phyloP scores from a whole-genome alignment of 92 coral and sea anemone species.

The Pocillopora meandrina region DNA sequence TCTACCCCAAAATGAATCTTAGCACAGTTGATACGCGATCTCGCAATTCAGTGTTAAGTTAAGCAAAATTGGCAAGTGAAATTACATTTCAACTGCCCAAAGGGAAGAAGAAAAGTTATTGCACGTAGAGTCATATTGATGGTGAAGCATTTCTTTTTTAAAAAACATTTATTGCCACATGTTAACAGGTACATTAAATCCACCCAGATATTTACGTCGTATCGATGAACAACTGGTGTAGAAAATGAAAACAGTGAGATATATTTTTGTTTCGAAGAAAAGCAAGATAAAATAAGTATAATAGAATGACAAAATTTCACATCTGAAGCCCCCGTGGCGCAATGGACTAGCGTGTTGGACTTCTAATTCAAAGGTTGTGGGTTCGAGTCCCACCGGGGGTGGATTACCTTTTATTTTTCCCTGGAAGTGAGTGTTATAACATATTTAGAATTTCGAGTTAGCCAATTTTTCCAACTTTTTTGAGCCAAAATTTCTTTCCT shows the following conservation, averaged over 20 bases:
- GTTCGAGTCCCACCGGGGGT: slow-evolving; percentile 99
- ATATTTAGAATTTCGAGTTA: too few species aligned
- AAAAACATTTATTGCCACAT: background rate
- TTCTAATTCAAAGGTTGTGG: slow-evolving; percentile 99
- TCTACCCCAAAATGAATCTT: too few species aligned
- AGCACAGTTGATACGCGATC: too few species aligned
- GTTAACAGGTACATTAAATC: background rate
- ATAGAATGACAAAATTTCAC: background rate
- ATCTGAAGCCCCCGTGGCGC: slow-evolving; percentile 66
- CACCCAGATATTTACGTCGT: background rate
- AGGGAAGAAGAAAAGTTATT: too few species aligned
- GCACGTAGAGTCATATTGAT: too few species aligned
- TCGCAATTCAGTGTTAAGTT: too few species aligned
- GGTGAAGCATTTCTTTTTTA: background rate
- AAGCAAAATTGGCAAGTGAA: too few species aligned
- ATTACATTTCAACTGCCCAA: too few species aligned
- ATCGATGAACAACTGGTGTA: background rate
- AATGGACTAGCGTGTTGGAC: slow-evolving; percentile 98
- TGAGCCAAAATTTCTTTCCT: too few species aligned
- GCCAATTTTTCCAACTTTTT: too few species aligned
- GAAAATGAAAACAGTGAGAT: background rate
- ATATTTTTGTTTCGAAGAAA: background rate
- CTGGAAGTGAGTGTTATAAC: too few species aligned
- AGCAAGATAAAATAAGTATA: background rate
- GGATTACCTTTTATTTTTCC: background rate